Percentiles rank a stretch among this genome's conserved stretches.
These are phyloP conservation scores for Falco naumanni DNA, from an alignment of 2,797 vertebrate species.

Conservation along the genomic window DNA sequence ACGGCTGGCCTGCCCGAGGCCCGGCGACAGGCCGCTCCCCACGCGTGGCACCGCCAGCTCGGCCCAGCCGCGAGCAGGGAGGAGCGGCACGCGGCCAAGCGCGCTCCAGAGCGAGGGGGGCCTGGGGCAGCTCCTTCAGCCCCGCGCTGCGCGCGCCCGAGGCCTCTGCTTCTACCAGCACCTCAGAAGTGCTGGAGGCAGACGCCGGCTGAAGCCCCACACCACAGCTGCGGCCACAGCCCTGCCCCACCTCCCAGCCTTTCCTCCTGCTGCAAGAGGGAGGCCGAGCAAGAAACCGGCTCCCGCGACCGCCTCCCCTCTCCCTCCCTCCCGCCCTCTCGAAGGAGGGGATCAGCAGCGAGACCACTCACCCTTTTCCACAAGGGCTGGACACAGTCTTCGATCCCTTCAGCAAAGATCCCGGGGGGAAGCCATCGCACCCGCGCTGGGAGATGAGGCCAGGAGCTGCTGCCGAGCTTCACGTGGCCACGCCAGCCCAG, in stretches of 20 bases:
- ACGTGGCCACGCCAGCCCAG: rapidly evolving
- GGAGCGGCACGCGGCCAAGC: too few relatives aligned
- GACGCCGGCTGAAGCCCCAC: too few relatives aligned
- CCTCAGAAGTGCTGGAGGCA: background rate
- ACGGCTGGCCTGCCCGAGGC: background rate
- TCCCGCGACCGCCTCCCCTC: rapidly evolving
- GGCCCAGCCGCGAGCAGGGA: background rate
- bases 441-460: rapidly evolving
- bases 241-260: rapidly evolving
- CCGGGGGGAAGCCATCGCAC: background rate
- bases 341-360: rapidly evolving
- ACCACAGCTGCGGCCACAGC: background rate
- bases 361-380: background rate
- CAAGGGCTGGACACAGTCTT: rapidly evolving
- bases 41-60: rapidly evolving
- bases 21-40: background rate
- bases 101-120: background rate
- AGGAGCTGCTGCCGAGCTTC: background rate
- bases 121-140: background rate
- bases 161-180: background rate
- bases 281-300: background rate
- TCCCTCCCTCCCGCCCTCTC: background rate
- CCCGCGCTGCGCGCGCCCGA: background rate
- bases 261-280: background rate
- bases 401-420: background rate